A percentile compares a stretch with the other conserved stretches of the same genome.
Conservation (phyloP, 2,113 vertebrate genomes). For the Chiloscyllium plagiosum region DNA sequence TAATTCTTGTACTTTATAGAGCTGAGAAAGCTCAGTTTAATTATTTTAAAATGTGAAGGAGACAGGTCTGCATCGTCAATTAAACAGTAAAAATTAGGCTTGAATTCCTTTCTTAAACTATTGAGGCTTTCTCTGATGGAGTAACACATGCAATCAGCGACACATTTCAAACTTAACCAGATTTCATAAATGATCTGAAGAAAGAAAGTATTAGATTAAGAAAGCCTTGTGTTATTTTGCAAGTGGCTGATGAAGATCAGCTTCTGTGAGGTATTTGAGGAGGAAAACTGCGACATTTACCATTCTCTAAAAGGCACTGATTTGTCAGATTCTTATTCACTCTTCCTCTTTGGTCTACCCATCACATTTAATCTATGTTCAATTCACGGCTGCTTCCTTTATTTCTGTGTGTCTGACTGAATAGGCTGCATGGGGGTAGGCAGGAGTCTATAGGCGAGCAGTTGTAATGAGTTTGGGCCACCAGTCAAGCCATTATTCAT, state of each 20-base stretch:
- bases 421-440: neutral
- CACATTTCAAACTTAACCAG: neutral
- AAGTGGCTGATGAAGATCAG: neutral
- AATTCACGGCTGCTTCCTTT: no score
- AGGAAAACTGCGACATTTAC: no score
- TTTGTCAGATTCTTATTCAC: neutral
- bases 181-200: neutral
- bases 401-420: neutral
- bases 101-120: neutral
- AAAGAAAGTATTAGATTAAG: neutral
- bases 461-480: neutral
- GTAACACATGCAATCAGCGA: neutral
- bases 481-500: neutral
- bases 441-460: neutral
- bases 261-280: neutral
- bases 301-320: neutral
- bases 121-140: neutral
- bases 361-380: neutral
- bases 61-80: neutral
- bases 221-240: neutral
- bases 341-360: neutral
- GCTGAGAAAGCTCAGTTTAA: no score
- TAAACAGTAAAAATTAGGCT: neutral
- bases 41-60: neutral
- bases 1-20: neutral